A percentile compares a stretch with the other conserved stretches of the same genome.
These are phyloP conservation scores for Apamea epomidion DNA, from an alignment of 2,888 invertebrate species.

Conservation along the genomic window DNA sequence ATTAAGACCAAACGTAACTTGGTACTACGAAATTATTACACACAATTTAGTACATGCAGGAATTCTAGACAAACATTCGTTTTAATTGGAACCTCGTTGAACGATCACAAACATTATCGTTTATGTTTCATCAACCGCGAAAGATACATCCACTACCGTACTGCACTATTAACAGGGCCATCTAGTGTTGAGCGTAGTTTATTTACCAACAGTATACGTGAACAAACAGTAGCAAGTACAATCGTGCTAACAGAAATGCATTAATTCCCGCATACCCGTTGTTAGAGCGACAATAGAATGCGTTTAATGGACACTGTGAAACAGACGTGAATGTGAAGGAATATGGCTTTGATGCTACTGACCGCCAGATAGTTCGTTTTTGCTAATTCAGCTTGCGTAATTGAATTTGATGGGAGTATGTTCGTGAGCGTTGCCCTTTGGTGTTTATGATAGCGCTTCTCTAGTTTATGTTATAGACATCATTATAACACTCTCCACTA, in stretches of 20 bases:
- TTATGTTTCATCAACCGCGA: slow-evolving; percentile 39
- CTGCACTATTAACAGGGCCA: slow-evolving; percentile 41
- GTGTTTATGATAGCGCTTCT: slow-evolving; percentile 3
- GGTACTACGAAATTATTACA: background rate
- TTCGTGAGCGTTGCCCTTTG: slow-evolving; percentile 2
- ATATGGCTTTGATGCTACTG: background rate
- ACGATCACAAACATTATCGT: slow-evolving; percentile 41
- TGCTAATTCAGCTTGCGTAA: background rate
- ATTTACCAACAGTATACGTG: slow-evolving; percentile 60
- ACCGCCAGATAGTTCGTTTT: background rate
- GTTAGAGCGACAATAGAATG: slow-evolving; percentile 17
- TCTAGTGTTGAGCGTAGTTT: slow-evolving; percentile 66
- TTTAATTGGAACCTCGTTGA: slow-evolving; percentile 31
- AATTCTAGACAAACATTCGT: slow-evolving; percentile 28
- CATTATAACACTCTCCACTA: background rate
- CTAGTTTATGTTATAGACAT: slow-evolving; percentile 7
- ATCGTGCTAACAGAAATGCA: slow-evolving; percentile 50
- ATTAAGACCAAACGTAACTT: slow-evolving; percentile 8
- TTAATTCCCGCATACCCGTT: slow-evolving; percentile 31
- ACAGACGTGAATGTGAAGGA: slow-evolving; percentile 18
- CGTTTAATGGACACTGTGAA: slow-evolving; percentile 31
- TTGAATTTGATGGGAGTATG: slow-evolving; percentile 18
- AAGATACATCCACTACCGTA: slow-evolving; percentile 16
- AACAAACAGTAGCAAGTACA: slow-evolving; percentile 45
- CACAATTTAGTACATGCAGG: background rate